phyloP scores from a whole-genome alignment of 2,888 invertebrate genomes.

The Erynnis tages region DNA sequence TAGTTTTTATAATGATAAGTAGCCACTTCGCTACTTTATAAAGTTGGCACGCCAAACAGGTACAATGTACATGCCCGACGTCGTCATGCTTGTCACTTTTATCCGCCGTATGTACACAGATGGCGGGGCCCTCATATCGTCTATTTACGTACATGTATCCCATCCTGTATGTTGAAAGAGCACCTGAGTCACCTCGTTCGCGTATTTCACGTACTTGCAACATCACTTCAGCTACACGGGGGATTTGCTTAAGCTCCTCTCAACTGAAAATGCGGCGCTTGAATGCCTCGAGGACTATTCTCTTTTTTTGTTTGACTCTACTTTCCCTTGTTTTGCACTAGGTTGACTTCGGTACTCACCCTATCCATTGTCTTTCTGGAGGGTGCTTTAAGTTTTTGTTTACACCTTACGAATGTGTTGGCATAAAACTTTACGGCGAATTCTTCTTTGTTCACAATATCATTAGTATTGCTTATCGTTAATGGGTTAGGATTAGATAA shows the following conservation, averaged over 20 bases:
- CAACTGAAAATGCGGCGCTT: constrained; percentile 16
- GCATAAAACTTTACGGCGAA: background rate
- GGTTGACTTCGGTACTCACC: background rate
- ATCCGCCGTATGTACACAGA: constrained; percentile 53
- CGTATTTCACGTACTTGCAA: constrained; percentile 46
- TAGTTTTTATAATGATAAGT: constrained; percentile 14
- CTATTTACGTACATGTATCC: constrained; percentile 43
- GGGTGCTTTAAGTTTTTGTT: background rate
- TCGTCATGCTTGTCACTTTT: constrained; percentile 32
- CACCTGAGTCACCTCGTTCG: constrained; percentile 64
- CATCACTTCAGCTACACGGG: constrained; percentile 27
- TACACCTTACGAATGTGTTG: background rate
- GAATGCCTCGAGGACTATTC: constrained; percentile 9
- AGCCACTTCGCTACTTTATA: constrained; percentile 15
- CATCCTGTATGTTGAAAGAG: constrained; percentile 49
- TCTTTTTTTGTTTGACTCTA: background rate
- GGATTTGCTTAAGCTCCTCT: constrained; percentile 28
- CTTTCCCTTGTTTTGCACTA: constrained; percentile 1
- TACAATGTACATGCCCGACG: constrained; percentile 19
- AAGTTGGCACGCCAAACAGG: constrained; percentile 15
- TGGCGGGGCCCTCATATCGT: constrained; percentile 50
- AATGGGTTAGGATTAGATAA: constrained; percentile 11
- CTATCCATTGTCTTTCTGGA: background rate
- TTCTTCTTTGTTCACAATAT: background rate
- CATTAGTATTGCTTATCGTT: background rate